Evolutionary conservation across 2,797 vertebrate species (phyloP), one percentile per base, ranked within the genome.

Genomic region (Tenualosa thibaudeaui): DNA sequence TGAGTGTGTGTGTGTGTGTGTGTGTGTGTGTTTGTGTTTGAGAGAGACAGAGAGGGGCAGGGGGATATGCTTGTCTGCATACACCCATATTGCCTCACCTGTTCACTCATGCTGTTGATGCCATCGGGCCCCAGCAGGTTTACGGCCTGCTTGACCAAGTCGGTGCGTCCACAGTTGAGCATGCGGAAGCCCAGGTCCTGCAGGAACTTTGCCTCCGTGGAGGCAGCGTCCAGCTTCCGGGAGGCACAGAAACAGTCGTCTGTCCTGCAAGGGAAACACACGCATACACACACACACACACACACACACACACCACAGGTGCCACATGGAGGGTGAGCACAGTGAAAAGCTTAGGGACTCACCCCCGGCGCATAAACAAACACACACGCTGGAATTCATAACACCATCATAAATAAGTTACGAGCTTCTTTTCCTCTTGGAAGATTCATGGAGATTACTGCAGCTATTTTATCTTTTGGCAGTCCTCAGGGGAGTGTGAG

Each of bases 141-240:
- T 82, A 95, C 94, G 0, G 96, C 96, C 90, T 95, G 94, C 87
- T 94, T 94, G 85, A 96, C 95, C 89, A 96, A 93, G 90, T 96
- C 95, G 0, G 95, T 95, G 56, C 96, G 93, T 22, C 96, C 96
- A 1, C 94, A 96, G 93, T 95, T 96, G 49, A 96, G 94, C 96
- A 96, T 96, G 86, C 95, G 94, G 93, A 96, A 96, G 62, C 94
- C 96, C 90, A 96, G 93, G 68, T 96, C 94, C 93, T 95, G 95
- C 89, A 95, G 92, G 89, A 96, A 95, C 90, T 95, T 95, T 84
- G 94, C 95, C 91, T 96, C 96, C 0, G 95, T 95, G 90, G 95
- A 95, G 51, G 94, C 92, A 0, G 95, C 94, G 2, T 96, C 95
- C 87, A 96, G 91, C 86, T 96, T 95, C 15, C 93, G 90, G 65